phyloP scores from a whole-genome alignment of 2,888 invertebrate genomes.

The Busseola fusca region DNA sequence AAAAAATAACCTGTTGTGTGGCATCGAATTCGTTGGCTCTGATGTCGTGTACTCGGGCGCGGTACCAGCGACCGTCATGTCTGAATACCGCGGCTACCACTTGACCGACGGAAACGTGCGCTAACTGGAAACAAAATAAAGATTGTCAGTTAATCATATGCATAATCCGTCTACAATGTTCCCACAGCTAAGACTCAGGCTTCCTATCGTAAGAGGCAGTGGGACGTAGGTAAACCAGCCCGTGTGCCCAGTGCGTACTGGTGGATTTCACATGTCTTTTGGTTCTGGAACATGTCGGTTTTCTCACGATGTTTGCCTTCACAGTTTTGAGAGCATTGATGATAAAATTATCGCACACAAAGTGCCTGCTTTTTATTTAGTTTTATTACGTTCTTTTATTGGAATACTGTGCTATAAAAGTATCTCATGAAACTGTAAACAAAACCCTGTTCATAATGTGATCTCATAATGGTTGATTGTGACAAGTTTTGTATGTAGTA shows the following conservation, averaged over 20 bases:
- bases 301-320: not conserved
- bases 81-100: slow-evolving; percentile 95
- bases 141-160: not conserved
- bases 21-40: slow-evolving; percentile 90
- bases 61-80: slow-evolving; percentile 95
- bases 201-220: not conserved
- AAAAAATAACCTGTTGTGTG: slow-evolving; percentile 83
- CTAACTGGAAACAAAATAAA: slow-evolving; percentile 78
- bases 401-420: not conserved
- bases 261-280: not conserved
- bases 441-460: too few species aligned
- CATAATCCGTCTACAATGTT: not conserved
- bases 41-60: slow-evolving; percentile 91
- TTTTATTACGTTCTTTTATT: not conserved
- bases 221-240: not conserved
- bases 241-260: not conserved
- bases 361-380: not conserved
- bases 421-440: not conserved
- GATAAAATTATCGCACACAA: not conserved
- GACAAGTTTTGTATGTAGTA: too few species aligned
- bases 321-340: too few species aligned
- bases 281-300: not conserved
- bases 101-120: slow-evolving; percentile 91
- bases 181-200: not conserved
- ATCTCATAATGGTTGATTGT: too few species aligned